Conservation (phyloP, 2,888 invertebrate genomes). For the Ormyrus nitidulus region DNA sequence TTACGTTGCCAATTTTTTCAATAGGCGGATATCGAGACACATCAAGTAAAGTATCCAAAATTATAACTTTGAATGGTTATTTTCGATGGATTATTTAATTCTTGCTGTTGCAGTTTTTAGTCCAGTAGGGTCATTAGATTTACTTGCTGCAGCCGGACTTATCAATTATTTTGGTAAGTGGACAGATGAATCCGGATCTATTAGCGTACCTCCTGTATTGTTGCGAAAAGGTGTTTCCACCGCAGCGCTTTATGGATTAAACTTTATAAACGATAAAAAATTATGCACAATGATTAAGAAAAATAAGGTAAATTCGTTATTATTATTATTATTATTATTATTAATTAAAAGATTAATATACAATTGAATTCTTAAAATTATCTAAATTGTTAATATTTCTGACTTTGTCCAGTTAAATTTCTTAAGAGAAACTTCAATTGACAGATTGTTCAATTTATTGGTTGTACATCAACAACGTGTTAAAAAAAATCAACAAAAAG, state of each 20-base stretch:
- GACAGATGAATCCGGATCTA: constrained; percentile 81
- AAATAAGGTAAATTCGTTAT: constrained; percentile 78
- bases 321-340: no score
- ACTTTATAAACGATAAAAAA: constrained; percentile 94
- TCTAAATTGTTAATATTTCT: constrained; percentile 20
- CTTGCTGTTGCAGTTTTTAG: constrained; percentile 74
- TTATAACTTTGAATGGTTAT: background rate
- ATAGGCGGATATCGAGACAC: constrained; percentile 99
- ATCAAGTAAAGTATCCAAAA: constrained; percentile 78
- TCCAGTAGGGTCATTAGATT: constrained; percentile 89
- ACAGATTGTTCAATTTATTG: constrained; percentile 15
- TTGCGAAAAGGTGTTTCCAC: constrained; percentile 89
- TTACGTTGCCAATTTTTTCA: constrained; percentile 94
- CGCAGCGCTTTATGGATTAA: constrained; percentile 94
- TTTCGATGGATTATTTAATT: constrained; percentile 11
- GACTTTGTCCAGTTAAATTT: background rate
- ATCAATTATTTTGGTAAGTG: constrained; percentile 98
- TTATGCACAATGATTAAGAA: constrained; percentile 86
- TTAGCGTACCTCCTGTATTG: constrained; percentile 89
- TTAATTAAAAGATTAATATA: no score
- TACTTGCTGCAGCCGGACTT: constrained; percentile 89
- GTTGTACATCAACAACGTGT: constrained; percentile 96
- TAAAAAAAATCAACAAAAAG: constrained; percentile 79
- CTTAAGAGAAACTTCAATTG: background rate
- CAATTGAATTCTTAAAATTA: constrained; percentile 1